Evolutionary conservation across 2,888 invertebrate genomes (phyloP).

Genomic region (Epistrophe grossulariae): DNA sequence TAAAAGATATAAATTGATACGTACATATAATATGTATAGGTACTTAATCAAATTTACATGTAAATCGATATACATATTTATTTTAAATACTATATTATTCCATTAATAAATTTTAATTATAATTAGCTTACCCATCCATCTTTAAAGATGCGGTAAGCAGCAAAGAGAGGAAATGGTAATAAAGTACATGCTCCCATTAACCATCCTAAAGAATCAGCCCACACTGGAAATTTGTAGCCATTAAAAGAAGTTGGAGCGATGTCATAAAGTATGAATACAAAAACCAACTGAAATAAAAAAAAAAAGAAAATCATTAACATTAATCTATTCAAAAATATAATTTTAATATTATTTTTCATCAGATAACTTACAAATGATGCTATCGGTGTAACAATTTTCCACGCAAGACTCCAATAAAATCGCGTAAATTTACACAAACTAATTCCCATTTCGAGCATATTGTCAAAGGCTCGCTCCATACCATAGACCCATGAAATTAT

Average conservation of each 20-base stretch:
- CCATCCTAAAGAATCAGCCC: slow-evolving; percentile 90
- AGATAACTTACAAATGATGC: slow-evolving; percentile 89
- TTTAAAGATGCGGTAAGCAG: slow-evolving; percentile 83
- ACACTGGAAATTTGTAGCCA: slow-evolving; percentile 88
- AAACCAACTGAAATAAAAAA: slow-evolving; percentile 86
- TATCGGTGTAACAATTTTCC: slow-evolving; percentile 89
- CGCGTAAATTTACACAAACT: slow-evolving; percentile 86
- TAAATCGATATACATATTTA: background rate
- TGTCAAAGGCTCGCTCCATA: slow-evolving; percentile 85
- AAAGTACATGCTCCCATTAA: slow-evolving; percentile 89
- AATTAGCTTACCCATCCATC: slow-evolving; percentile 75
- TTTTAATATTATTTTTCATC: background rate
- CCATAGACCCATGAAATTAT: slow-evolving; percentile 90
- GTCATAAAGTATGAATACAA: slow-evolving; percentile 89
- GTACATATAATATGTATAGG: background rate
- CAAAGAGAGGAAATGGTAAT: slow-evolving; percentile 88
- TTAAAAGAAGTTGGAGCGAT: slow-evolving; percentile 88
- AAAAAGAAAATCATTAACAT: background rate
- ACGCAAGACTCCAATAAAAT: slow-evolving; percentile 89
- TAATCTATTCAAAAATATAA: background rate
- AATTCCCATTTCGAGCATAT: slow-evolving; percentile 87
- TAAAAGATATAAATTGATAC: background rate
- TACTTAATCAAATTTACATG: background rate
- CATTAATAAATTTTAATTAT: background rate
- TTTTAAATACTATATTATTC: background rate